A percentile compares a stretch with the other conserved stretches of the same genome.
phyloP scores from a whole-genome alignment of 2,797 vertebrate species.

The Neopelma chrysocephalum region DNA sequence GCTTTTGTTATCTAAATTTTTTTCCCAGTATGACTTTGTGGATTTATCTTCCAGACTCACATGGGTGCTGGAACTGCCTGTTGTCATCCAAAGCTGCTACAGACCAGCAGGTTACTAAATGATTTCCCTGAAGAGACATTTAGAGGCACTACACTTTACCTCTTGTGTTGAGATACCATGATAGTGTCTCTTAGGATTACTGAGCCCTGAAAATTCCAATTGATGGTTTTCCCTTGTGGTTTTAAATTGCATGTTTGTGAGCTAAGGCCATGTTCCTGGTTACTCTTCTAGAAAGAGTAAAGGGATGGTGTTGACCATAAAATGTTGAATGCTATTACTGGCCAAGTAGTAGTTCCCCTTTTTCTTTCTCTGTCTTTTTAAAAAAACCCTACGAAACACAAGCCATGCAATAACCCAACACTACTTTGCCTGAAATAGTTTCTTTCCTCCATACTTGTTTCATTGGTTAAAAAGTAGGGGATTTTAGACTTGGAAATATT shows the following conservation, averaged over 20 bases:
- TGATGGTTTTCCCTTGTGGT: rapidly evolving
- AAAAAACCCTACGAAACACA: not conserved
- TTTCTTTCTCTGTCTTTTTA: not conserved
- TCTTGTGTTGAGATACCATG: not conserved
- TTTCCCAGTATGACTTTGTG: not conserved
- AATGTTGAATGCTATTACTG: not conserved
- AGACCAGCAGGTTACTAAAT: not conserved
- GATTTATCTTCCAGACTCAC: not conserved
- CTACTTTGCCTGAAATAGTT: not conserved
- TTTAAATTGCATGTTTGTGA: not conserved
- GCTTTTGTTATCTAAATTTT: not conserved
- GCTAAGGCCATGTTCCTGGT: not conserved
- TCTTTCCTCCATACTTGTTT: not conserved
- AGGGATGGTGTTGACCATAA: not conserved
- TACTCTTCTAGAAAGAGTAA: not conserved
- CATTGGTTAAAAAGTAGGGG: not conserved
- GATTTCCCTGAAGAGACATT: not conserved
- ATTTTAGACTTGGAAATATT: conserved; percentile 51
- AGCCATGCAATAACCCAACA: rapidly evolving
- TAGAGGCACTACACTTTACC: not conserved
- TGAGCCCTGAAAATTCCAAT: not conserved
- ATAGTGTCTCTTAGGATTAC: not conserved
- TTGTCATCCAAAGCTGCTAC: not conserved
- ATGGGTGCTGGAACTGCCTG: not conserved
- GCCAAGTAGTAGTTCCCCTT: not conserved